These are phyloP conservation scores for Portevinia maculata DNA, from an alignment of 2,888 invertebrate species.

Conservation along the genomic window DNA sequence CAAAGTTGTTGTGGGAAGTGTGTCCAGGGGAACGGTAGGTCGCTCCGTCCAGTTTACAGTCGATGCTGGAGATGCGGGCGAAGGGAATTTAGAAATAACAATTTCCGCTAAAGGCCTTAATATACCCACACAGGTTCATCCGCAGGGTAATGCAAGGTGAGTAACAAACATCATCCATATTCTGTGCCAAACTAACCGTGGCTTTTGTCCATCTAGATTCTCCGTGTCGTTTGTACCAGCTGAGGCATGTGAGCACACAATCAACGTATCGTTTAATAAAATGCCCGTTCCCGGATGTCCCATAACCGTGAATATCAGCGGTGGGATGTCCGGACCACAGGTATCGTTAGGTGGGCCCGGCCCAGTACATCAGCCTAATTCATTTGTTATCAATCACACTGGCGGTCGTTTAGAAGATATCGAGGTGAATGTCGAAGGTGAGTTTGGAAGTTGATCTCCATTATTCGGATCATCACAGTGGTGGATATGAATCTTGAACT, in stretches of 20 bases:
- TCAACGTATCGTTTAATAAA: conserved; percentile 99
- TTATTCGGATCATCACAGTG: conserved; percentile 51
- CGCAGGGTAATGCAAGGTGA: conserved; percentile 90
- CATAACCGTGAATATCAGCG: conserved; percentile 91
- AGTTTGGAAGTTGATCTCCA: conserved; percentile 73
- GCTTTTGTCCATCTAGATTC: conserved; percentile 85
- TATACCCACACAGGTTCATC: conserved; percentile 97
- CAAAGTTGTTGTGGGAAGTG: conserved; percentile 91
- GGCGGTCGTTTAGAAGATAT: conserved; percentile 96
- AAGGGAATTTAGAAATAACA: conserved; percentile 98
- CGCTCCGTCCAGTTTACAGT: conserved; percentile 97
- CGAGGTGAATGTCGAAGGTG: conserved; percentile 98
- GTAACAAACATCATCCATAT: background rate
- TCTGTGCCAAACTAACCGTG: background rate
- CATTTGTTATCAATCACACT: conserved; percentile 90
- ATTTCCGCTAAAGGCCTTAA: conserved; percentile 96
- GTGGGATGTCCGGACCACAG: conserved; percentile 86
- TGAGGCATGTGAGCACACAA: conserved; percentile 96
- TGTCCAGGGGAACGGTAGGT: conserved; percentile 92
- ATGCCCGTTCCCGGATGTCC: conserved; percentile 93
- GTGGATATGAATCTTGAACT: conserved; percentile 53
- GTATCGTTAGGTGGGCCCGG: conserved; percentile 89
- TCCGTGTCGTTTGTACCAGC: conserved; percentile 98
- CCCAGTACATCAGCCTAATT: conserved; percentile 88
- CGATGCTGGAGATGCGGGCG: conserved; percentile 97